These are phyloP conservation scores for Heliconius charithonia DNA, from an alignment of 2,888 invertebrate genomes.

Conservation along the genomic window DNA sequence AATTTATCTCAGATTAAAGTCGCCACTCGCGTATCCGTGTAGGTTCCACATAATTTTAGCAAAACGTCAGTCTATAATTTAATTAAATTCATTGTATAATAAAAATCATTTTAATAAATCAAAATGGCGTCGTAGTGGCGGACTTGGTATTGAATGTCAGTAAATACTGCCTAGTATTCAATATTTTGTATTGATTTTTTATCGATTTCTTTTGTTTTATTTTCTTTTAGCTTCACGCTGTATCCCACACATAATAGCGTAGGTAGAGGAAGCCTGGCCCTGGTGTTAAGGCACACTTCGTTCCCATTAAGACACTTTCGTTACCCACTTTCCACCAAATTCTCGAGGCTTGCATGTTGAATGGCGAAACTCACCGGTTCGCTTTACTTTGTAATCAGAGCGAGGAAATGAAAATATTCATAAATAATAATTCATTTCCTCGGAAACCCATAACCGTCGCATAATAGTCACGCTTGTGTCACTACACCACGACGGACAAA, in stretches of 20 bases:
- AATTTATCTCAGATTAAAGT: slow-evolving; percentile 7
- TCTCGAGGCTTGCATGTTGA: no score
- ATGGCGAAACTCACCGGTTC: no score
- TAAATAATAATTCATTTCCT: no score
- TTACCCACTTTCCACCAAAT: neutral
- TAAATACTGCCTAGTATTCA: neutral
- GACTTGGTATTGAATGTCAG: neutral
- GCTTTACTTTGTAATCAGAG: no score
- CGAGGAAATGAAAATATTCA: no score
- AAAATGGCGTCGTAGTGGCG: slow-evolving; percentile 1
- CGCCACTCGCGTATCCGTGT: slow-evolving; percentile 18
- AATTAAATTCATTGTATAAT: neutral
- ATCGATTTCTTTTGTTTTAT: no score
- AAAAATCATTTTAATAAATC: neutral
- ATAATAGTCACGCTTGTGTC: no score
- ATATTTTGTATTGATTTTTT: neutral
- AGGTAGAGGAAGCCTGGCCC: neutral
- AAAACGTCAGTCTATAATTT: neutral
- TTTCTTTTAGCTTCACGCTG: neutral
- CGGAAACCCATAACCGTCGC: no score
- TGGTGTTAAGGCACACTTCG: neutral
- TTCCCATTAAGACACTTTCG: neutral
- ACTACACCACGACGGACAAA: neutral
- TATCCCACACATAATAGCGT: neutral
- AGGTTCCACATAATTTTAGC: slow-evolving; percentile 7